A percentile compares a stretch with the other conserved stretches of the same genome.
phyloP scores from a whole-genome alignment of 2,113 vertebrate species.

The Misgurnus mizolepis region DNA sequence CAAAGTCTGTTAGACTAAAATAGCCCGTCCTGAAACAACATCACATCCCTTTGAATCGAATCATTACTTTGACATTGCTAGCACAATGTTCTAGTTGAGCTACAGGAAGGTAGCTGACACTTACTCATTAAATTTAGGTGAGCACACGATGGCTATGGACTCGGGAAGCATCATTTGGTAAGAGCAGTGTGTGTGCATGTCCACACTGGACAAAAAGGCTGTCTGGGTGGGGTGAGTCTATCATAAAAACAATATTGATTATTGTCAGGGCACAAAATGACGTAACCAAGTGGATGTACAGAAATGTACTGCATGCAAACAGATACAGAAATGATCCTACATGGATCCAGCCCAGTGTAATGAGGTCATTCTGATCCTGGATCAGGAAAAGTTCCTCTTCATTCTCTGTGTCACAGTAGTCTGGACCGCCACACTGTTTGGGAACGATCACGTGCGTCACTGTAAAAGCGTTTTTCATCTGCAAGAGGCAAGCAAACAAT shows the following conservation, averaged over 20 bases:
- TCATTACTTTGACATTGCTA: no score
- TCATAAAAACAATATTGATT: neutral
- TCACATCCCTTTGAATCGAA: no score
- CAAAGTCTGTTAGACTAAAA: conserved; percentile 90
- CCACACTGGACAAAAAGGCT: conserved; percentile 96
- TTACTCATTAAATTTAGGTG: conserved; percentile 71
- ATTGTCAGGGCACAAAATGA: neutral
- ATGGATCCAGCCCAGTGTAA: conserved; percentile 96
- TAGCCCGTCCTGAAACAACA: conserved; percentile 84
- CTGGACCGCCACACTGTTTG: conserved; percentile 90
- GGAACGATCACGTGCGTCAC: conserved; percentile 93
- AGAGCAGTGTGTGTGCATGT: conserved; percentile 97
- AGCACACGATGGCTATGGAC: conserved; percentile 94
- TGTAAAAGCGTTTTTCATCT: conserved; percentile 92
- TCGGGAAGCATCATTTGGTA: conserved; percentile 98
- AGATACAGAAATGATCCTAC: conserved; percentile 61
- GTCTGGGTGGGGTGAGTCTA: conserved; percentile 98
- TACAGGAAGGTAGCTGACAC: neutral
- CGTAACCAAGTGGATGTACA: neutral
- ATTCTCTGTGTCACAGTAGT: conserved; percentile 93
- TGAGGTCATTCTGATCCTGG: conserved; percentile 91
- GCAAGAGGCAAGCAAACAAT: conserved; percentile 43
- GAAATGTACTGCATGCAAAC: neutral
- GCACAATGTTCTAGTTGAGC: no score
- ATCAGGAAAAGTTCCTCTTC: conserved; percentile 96